A percentile compares a stretch with the other conserved stretches of the same genome.
phyloP scores from a whole-genome alignment of 2,797 vertebrate genomes.

The Argyrosomus regius region DNA sequence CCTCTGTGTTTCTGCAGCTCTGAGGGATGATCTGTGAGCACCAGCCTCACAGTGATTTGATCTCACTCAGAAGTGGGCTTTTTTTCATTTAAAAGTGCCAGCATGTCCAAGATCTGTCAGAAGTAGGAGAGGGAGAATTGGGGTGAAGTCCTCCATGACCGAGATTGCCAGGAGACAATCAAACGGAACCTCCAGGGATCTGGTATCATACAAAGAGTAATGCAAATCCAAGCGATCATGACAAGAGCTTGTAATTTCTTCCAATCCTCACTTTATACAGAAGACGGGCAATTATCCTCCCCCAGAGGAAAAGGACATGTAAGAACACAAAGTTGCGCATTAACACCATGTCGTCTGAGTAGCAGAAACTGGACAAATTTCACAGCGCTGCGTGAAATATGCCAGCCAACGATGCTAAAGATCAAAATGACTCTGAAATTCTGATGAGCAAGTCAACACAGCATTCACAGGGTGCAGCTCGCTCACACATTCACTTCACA shows the following conservation, averaged over 20 bases:
- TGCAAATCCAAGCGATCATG: conserved; percentile 24
- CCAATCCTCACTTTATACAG: not conserved
- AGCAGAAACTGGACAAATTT: conserved; percentile 6
- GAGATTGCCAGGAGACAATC: conserved; percentile 48
- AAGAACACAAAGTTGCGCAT: not conserved
- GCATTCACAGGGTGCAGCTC: conserved; percentile 36
- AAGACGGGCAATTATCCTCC: not conserved
- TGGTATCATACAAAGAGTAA: not conserved
- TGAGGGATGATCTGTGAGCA: conserved; percentile 73
- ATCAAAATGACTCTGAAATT: conserved; percentile 54
- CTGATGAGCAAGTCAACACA: conserved; percentile 45
- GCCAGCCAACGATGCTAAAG: conserved; percentile 28
- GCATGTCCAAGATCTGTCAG: conserved; percentile 52
- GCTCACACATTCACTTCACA: conserved; percentile 56
- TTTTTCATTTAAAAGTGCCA: conserved; percentile 46
- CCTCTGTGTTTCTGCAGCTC: conserved; percentile 68
- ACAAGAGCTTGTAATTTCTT: conserved; percentile 6
- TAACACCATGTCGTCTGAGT: not conserved
- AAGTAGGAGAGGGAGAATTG: conserved; percentile 14
- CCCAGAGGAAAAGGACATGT: not conserved
- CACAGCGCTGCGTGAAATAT: not conserved
- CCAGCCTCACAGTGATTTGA: conserved; percentile 65
- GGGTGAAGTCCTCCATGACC: conserved; percentile 27
- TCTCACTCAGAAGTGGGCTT: conserved; percentile 54
- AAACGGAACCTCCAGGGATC: conserved; percentile 13